Conservation (phyloP, 2,888 invertebrate genomes). For the Caenorhabditis macrosperma region DNA sequence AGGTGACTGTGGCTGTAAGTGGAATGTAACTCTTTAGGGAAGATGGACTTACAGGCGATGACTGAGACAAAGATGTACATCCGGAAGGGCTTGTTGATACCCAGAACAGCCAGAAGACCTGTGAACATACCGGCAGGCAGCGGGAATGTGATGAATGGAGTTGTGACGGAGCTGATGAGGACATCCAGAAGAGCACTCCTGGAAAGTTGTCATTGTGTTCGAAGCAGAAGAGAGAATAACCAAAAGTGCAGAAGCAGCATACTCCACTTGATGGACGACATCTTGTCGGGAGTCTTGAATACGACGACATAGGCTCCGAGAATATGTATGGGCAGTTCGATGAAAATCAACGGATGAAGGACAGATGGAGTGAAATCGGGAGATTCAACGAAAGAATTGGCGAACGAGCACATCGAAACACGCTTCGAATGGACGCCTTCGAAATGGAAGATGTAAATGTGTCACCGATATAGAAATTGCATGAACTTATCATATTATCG, state of each 20-base stretch:
- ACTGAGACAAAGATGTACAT: background rate
- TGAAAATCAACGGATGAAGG: background rate
- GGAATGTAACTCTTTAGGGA: background rate
- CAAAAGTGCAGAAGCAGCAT: background rate
- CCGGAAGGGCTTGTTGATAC: background rate
- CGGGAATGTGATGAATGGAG: background rate
- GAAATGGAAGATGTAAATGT: background rate
- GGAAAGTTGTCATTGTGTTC: background rate
- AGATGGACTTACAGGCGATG: background rate
- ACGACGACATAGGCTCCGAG: background rate
- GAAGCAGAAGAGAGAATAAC: background rate
- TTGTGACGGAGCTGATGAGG: background rate
- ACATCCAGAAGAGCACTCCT: background rate
- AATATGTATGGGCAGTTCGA: background rate
- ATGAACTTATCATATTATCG: too few relatives aligned
- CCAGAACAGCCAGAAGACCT: background rate
- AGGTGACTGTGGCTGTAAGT: background rate
- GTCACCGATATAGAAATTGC: too few relatives aligned
- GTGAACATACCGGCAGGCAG: background rate
- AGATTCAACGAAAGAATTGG: background rate
- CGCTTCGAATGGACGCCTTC: background rate
- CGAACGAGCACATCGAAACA: background rate
- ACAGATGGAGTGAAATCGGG: background rate
- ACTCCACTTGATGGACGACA: background rate
- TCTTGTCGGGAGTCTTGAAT: background rate